Percentiles rank a stretch among this genome's conserved stretches.
phyloP scores from a whole-genome alignment of 2,888 invertebrate species.

The Tetropium fuscum region DNA sequence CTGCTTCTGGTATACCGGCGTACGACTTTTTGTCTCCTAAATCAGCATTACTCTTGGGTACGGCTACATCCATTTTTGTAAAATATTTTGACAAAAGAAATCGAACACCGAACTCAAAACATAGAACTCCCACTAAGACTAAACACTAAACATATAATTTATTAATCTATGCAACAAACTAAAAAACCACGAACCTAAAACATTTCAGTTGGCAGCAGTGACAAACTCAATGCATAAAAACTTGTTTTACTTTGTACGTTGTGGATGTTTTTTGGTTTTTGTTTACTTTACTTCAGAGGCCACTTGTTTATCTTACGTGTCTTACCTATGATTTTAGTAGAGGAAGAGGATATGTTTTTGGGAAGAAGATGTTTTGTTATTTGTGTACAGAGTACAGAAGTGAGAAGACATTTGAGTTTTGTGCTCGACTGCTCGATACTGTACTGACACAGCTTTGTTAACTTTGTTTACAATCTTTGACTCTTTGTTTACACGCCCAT shows the following conservation, averaged over 20 bases:
- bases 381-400: no score
- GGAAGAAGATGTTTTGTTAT: no score
- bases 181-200: slow-evolving; percentile 1
- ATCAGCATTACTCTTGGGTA: slow-evolving; percentile 43
- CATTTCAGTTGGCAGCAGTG: background rate
- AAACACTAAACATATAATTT: background rate
- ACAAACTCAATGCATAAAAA: background rate
- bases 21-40: slow-evolving; percentile 71
- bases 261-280: background rate
- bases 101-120: background rate
- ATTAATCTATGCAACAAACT: background rate
- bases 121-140: background rate
- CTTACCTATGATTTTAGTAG: no score
- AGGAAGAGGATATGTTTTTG: no score
- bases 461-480: no score
- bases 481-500: no score
- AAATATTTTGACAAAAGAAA: slow-evolving; percentile 5
- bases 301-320: no score
- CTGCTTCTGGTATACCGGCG: slow-evolving; percentile 89
- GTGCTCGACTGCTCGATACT: no score
- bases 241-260: background rate
- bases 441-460: no score
- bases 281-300: no score
- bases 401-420: no score
- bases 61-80: slow-evolving; percentile 40